phyloP scores from a whole-genome alignment of 2,888 invertebrate species.

The Drosophila siamana region DNA sequence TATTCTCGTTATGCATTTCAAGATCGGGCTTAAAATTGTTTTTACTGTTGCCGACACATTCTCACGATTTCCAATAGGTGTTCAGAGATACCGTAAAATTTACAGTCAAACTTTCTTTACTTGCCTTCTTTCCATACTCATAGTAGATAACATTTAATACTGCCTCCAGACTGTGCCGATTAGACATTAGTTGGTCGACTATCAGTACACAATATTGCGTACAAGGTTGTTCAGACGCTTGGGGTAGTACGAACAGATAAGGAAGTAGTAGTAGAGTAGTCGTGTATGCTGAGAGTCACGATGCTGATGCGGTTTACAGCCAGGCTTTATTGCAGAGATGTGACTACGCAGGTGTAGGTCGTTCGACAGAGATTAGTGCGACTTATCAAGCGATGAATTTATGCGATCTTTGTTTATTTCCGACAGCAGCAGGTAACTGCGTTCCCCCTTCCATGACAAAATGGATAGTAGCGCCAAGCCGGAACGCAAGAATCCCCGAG shows the following conservation, averaged over 20 bases:
- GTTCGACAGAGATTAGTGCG: not conserved
- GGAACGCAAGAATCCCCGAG: conserved; percentile 82
- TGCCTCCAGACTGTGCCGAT: not conserved
- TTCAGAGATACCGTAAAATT: not conserved
- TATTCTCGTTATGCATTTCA: no score
- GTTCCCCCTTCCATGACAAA: conserved; percentile 43
- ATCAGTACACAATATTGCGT: conserved; percentile 24
- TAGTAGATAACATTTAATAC: not conserved
- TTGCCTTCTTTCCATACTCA: not conserved
- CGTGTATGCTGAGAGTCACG: conserved; percentile 12
- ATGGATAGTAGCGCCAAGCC: conserved; percentile 85
- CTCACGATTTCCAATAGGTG: not conserved
- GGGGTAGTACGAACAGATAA: conserved; percentile 35
- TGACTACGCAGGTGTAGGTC: not conserved
- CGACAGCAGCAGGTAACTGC: conserved; percentile 18
- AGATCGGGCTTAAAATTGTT: no score
- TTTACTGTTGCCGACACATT: not conserved
- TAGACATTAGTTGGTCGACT: conserved; percentile 4
- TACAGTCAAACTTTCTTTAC: not conserved
- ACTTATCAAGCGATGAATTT: conserved; percentile 31
- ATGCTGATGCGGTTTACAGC: conserved; percentile 9
- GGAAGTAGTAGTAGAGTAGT: conserved; percentile 6
- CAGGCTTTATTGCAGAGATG: conserved; percentile 18
- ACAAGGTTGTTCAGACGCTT: conserved; percentile 37
- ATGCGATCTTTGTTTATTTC: conserved; percentile 14